Base-by-base conservation (phyloP, 23 tunicate species). In the Halocynthia roretzi region DNA sequence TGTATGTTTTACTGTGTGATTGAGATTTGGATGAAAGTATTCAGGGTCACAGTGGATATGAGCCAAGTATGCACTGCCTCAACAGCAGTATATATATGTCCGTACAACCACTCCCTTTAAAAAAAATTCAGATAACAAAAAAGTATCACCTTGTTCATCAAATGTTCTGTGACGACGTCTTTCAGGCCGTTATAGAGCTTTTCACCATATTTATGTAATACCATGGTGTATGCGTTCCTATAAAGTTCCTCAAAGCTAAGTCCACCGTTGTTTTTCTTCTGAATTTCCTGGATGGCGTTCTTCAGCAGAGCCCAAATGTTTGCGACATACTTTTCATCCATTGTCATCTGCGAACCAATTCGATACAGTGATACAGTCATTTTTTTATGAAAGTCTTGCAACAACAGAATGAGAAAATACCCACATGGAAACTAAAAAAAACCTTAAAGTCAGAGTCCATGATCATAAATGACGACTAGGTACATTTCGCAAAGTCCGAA, bases 191-290 rank as follows among this genome's bases (percentile, higher is more conserved):
- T 81, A 81, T 94, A 94, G 9, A 94, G 67, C 65, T 94, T 94
- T 79, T 94, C 99, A 7, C 99, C 99, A 76, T 88, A 80, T 72
- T 94, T 94, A 65, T 94, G 99, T 71, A 94, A 81, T 10, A 94
- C 99, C 99, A 94, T 94, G 0, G 99, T 94, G 77, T 94, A 94
- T 5, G 99, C 99, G 67, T 94, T 94, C 56, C 99, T 70, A 66
- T 94, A 94, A 14, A 94, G 80, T 62, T 94, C 99, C 68, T 94
- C 99, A 80, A 94, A 94, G 51, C 90, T 84, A 54, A 94, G 76
- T 5, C 99, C 99, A 67, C 95, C 86, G 75, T 94, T 94, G 80
- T 94, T 94, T 72, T 94, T 94, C 87, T 94, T 94, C 67, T 94
- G 99, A 57, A 94, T 94, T 77, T 94, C 99, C 82, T 94, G 99